phyloP scores from a whole-genome alignment of 2,888 invertebrate genomes.

The Cybosia mesomella region DNA sequence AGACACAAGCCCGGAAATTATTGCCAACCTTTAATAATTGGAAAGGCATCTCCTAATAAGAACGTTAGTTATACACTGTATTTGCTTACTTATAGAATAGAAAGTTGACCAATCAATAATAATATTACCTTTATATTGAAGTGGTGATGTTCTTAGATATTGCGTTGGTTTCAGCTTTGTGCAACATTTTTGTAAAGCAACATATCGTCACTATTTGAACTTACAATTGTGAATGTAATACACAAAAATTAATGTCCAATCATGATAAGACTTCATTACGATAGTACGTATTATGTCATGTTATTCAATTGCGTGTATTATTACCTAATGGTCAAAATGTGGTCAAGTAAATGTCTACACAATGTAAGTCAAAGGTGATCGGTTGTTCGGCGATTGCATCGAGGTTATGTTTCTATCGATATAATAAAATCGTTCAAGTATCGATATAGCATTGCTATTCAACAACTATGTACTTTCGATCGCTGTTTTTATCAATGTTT shows the following conservation, averaged over 20 bases:
- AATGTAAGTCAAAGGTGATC: conserved; percentile 2
- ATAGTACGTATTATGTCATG: conserved; percentile 1
- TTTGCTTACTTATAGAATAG: background rate
- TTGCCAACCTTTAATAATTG: background rate
- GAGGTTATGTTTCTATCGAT: background rate
- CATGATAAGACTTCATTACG: conserved; percentile 8
- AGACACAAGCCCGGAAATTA: conserved; percentile 1
- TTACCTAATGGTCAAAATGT: background rate
- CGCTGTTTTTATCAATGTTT: too few relatives aligned
- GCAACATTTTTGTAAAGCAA: background rate
- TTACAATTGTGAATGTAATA: background rate
- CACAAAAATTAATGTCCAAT: conserved; percentile 6
- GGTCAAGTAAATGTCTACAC: background rate
- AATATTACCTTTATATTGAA: conserved; percentile 7
- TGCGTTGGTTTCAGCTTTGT: conserved; percentile 1
- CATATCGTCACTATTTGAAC: background rate
- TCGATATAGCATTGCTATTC: background rate
- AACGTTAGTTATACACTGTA: background rate
- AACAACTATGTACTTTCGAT: too few relatives aligned
- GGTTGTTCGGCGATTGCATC: background rate
- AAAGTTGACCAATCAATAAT: conserved; percentile 5
- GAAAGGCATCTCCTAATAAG: background rate
- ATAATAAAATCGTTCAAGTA: conserved; percentile 3
- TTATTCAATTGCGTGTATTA: background rate
- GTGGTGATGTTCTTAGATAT: background rate